Evolutionary conservation across 2,888 invertebrate genomes (phyloP).

Genomic region (Drosophila anomalata): DNA sequence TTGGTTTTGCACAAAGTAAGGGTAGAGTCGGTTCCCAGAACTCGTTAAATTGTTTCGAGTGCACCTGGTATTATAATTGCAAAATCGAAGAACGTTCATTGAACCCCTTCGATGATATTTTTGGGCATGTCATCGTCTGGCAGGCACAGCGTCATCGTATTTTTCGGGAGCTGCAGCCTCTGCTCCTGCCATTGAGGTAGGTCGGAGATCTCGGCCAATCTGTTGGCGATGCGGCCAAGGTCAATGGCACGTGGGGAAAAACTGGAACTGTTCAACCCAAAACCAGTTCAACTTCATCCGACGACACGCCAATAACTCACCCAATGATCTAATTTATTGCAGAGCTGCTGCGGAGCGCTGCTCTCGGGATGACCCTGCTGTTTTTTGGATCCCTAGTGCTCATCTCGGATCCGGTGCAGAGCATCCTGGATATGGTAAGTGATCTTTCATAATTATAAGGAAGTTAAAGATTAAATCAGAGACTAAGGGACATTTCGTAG

Average conservation of each 20-base stretch:
- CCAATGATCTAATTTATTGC: slow-evolving; percentile 65
- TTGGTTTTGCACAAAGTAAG: background rate
- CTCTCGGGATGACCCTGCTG: slow-evolving; percentile 77
- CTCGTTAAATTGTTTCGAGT: slow-evolving; percentile 6
- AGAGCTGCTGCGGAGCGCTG: slow-evolving; percentile 79
- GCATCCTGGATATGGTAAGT: slow-evolving; percentile 80
- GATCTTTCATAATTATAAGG: background rate
- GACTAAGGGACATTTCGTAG: background rate
- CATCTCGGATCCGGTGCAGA: slow-evolving; percentile 76
- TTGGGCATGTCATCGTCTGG: slow-evolving; percentile 41
- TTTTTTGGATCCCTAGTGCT: slow-evolving; percentile 75
- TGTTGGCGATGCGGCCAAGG: slow-evolving; percentile 44
- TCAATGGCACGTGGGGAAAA: slow-evolving; percentile 55
- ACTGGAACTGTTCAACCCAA: slow-evolving; percentile 51
- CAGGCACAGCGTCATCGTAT: slow-evolving; percentile 28
- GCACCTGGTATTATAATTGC: slow-evolving; percentile 8
- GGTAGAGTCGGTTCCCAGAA: background rate
- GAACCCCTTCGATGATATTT: slow-evolving; percentile 45
- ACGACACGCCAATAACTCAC: slow-evolving; percentile 55
- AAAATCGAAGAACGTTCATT: slow-evolving; percentile 65
- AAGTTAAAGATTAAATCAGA: background rate
- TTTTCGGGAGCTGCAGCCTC: slow-evolving; percentile 42
- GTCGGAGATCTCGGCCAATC: slow-evolving; percentile 63
- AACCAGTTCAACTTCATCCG: slow-evolving; percentile 73
- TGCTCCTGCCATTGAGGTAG: slow-evolving; percentile 76